Percentiles rank a stretch among this genome's conserved stretches.
These are phyloP conservation scores for Protosalanx chinensis DNA, from an alignment of 2,797 vertebrate species.

Conservation along the genomic window DNA sequence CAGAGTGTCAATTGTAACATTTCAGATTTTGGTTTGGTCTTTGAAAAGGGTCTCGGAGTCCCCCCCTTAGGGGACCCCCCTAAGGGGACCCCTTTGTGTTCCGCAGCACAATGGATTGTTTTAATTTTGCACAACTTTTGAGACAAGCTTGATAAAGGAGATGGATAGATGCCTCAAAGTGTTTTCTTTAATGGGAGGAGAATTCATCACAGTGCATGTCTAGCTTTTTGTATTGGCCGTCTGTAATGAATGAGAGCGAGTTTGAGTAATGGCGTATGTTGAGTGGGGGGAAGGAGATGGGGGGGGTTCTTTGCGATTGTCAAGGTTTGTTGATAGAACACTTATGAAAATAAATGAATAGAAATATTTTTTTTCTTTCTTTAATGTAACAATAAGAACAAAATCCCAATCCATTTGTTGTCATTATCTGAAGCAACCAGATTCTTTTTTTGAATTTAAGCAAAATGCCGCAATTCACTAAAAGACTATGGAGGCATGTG, in stretches of 20 bases:
- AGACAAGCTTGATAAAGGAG: conserved; percentile 74
- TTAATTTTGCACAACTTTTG: conserved; percentile 73
- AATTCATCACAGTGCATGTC: conserved; percentile 76
- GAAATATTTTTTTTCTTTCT: conserved; percentile 67
- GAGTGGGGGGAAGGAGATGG: conserved; percentile 71
- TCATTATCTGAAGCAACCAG: conserved; percentile 58
- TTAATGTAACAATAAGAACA: conserved; percentile 59
- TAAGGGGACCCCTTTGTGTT: not conserved
- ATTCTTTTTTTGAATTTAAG: conserved; percentile 34
- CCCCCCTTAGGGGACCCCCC: conserved; percentile 12
- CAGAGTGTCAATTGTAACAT: conserved; percentile 54
- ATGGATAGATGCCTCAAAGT: conserved; percentile 76
- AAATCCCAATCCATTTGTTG: conserved; percentile 62
- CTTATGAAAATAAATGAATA: conserved; percentile 71
- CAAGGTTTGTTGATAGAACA: conserved; percentile 67
- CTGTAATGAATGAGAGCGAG: conserved; percentile 72
- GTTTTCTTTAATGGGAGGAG: conserved; percentile 73
- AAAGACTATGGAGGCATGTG: conserved; percentile 51
- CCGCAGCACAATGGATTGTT: conserved; percentile 68
- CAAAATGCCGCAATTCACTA: conserved; percentile 34
- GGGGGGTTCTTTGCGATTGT: conserved; percentile 69
- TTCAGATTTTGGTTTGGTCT: conserved; percentile 35
- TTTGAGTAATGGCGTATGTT: conserved; percentile 73
- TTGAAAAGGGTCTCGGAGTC: conserved; percentile 23
- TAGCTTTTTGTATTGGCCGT: conserved; percentile 68